A percentile compares a stretch with the other conserved stretches of the same genome.
phyloP scores from a whole-genome alignment of 2,113 vertebrate genomes.

The Mirza zaza region DNA sequence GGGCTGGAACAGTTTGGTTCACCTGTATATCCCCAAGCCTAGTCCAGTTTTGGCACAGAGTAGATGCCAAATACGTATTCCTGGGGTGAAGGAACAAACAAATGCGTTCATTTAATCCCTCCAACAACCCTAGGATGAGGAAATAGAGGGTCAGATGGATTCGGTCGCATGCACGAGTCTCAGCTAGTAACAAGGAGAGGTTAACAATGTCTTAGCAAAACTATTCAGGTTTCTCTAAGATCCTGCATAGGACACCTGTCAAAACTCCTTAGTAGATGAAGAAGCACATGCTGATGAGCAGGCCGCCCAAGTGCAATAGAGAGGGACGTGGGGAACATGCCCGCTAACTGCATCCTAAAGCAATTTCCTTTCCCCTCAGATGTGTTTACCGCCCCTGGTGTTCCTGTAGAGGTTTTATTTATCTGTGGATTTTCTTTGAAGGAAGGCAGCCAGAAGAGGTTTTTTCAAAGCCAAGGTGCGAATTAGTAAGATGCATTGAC shows the following conservation, averaged over 20 bases:
- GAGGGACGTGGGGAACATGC: not conserved
- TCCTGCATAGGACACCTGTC: not conserved
- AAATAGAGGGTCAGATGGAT: not conserved
- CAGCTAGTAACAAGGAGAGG: not conserved
- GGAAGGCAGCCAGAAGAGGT: constrained; percentile 53
- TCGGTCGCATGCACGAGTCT: not conserved
- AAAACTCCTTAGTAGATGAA: not conserved
- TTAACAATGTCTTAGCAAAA: not conserved
- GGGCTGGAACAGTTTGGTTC: not conserved
- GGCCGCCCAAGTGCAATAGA: not conserved
- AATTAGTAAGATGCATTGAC: constrained; percentile 69
- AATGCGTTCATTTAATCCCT: not conserved
- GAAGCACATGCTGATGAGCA: not conserved
- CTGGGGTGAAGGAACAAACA: not conserved
- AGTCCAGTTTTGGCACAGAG: not conserved
- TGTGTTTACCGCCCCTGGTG: constrained; percentile 23
- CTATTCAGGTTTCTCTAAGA: not conserved
- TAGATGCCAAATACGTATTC: not conserved
- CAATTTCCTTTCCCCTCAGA: constrained; percentile 45
- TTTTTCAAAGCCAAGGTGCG: constrained; percentile 70
- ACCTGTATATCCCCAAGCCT: not conserved
- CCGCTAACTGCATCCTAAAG: not conserved
- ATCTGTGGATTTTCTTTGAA: constrained; percentile 76
- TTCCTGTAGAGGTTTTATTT: constrained; percentile 70
- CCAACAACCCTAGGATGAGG: not conserved